Conservation (phyloP, 1,140 invertebrate species). For the Drosophila yakuba region DNA sequence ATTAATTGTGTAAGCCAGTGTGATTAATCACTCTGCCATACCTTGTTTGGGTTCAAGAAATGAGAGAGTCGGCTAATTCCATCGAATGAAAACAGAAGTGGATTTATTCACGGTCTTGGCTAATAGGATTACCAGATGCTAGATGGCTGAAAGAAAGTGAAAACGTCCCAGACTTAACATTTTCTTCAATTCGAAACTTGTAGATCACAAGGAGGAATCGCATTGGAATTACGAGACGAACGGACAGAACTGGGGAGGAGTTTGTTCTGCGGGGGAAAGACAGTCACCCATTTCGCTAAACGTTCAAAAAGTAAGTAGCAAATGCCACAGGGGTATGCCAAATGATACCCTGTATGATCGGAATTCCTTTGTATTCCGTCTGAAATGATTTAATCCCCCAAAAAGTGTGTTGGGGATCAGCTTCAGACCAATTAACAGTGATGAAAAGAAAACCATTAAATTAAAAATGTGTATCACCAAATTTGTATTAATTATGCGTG, state of each 20-base stretch:
- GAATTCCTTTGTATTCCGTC: background rate
- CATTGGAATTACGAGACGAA: constrained; percentile 49
- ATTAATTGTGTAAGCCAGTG: background rate
- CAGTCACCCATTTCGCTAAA: constrained; percentile 56
- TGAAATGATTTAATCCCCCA: background rate
- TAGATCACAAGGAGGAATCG: constrained; percentile 27
- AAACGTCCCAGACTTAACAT: constrained; percentile 17
- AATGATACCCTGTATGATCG: no score
- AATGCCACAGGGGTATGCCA: background rate
- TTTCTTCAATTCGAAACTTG: constrained; percentile 30
- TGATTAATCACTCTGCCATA: constrained; percentile 46
- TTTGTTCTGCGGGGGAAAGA: constrained; percentile 31
- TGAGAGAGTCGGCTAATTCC: constrained; percentile 28
- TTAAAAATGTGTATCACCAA: constrained; percentile 20
- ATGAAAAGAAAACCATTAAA: constrained; percentile 1
- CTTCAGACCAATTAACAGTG: no score
- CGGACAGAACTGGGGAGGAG: constrained; percentile 36
- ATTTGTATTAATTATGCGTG: constrained; percentile 21
- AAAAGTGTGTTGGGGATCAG: background rate
- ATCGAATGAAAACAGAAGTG: constrained; percentile 34
- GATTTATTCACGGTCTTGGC: constrained; percentile 39
- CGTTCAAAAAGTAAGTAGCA: constrained; percentile 30
- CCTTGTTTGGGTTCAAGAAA: constrained; percentile 31
- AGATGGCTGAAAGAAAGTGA: constrained; percentile 45
- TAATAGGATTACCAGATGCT: constrained; percentile 49